Evolutionary conservation across 2,888 invertebrate genomes (phyloP), one percentile per base, ranked within the genome.

Genomic region (Melolontha melolontha): DNA sequence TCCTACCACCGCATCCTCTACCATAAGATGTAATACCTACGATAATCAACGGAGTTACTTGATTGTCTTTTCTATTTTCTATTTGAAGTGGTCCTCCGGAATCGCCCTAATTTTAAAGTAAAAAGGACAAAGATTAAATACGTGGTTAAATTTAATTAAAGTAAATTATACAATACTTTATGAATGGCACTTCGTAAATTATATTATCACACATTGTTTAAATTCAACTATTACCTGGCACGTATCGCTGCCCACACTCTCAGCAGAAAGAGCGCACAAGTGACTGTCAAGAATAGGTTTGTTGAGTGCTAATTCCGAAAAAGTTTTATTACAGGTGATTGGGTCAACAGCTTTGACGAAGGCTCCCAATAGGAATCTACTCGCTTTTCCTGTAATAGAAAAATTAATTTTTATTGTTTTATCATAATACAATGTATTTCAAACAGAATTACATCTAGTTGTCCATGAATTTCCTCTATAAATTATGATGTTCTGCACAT

Each of bases 51-150:
- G 77, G 71, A 16, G 66, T 75, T 11, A 64, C 51, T 0, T 50
- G 52, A 10, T 42, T 59, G 14, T 64, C 34, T 22, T 39, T 64
- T 40, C 39, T 41, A 14, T 47, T 59, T 65, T 74, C 72, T 5
- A 81, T 71, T 71, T 81, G 80, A 16, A 88, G 78, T 0, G 88
- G 87, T 2, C 88, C 87, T n/a, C 88, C 88, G 47, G 86, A 86
- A 79, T 88, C 88, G 22, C 88, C 88, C 86, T 86, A 72, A 11
- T 27, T 40, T 50, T 1, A 22, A 22, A 59, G 22, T 7, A 16
- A 49, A 39, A 65, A 11, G 12, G 7, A 40, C 17, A 41, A 17
- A n/a, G 34, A 39, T 8, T 12, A n/a, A n/a, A n/a, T n/a, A n/a
- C n/a, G n/a, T n/a, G n/a, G n/a, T n/a, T n/a, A n/a, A n/a, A n/a